Evolutionary conservation across 2,888 invertebrate genomes (phyloP), one percentile per base, ranked within the genome.

Genomic region (Griposia aprilina): DNA sequence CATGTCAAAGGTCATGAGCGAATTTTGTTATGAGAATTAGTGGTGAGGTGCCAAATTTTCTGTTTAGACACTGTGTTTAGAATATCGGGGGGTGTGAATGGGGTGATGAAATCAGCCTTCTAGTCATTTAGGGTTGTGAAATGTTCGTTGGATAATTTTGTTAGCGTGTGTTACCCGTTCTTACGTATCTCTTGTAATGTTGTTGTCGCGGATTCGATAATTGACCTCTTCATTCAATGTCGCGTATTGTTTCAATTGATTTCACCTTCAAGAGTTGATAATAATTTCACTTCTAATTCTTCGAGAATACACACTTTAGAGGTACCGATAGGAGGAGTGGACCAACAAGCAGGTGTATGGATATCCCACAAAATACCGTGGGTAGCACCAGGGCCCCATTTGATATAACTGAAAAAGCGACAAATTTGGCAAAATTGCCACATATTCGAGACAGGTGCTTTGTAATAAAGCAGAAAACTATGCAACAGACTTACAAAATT

Each of bases 61-160:
- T 88, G 87, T 90, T 84, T 36, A 36, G 30, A 36, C 30, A 36
- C 30, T 2, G 30, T 36, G 30, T 36, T 36, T 92, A 93, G 90
- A 90, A 88, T 83, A 87, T 86, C 84, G 73, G 86, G 90, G 93
- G 93, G 94, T 95, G 94, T 92, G 91, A 95, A 94, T 92, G 91
- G 94, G 93, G 93, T 95, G 92, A 93, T 79, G 96, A 93, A 94
- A 96, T 94, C 91, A 92, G 80, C 94, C 95, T 95, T 94, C 93
- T 88, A 79, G 73, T 91, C 90, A 90, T 91, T 91, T 83, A 92
- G 93, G 92, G 93, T 94, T 94, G 93, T 92, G 95, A 93, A 94
- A 95, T 91, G 26, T 87, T 89, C 86, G 82, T 95, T 96, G 92
- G 89, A 94, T 95, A 94, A 95, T 94, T 94, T 90, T 83, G 90